Conservation (phyloP, 37 sponge, comb jelly and placozoan species). For the Geodia barretti region DNA sequence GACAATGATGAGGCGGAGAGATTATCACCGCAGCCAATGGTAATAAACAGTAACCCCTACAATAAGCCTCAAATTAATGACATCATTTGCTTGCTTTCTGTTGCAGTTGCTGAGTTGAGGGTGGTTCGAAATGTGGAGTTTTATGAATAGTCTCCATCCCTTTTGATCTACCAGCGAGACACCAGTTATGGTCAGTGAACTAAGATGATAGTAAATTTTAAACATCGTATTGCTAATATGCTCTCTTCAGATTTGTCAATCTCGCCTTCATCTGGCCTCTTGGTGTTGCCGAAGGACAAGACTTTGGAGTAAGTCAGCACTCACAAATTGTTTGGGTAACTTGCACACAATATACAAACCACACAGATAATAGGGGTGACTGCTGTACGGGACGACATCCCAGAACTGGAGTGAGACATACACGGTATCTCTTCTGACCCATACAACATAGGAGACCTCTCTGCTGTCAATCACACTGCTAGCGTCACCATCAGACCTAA, state of each 20-base stretch:
- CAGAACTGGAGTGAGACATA: conserved; percentile 70
- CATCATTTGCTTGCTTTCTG: not conserved
- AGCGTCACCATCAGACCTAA: conserved; percentile 66
- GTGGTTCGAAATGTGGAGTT: conserved; percentile 57
- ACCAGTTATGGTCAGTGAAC: not conserved
- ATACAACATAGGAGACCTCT: conserved; percentile 34
- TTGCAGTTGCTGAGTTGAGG: conserved; percentile 55
- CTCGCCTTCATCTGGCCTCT: conserved; percentile 12
- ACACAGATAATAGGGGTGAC: conserved; percentile 44
- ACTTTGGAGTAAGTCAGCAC: not conserved
- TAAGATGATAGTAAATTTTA: not conserved
- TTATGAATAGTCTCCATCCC: conserved; percentile 73
- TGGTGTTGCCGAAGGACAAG: conserved; percentile 10
- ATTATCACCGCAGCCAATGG: conserved; percentile 27
- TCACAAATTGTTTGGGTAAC: not conserved
- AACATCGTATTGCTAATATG: not conserved
- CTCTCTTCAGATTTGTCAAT: not conserved
- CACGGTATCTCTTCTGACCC: conserved; percentile 52
- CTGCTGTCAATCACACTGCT: conserved; percentile 25
- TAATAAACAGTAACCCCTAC: not conserved
- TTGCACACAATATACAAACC: not conserved
- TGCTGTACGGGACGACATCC: conserved; percentile 61
- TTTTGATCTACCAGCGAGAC: conserved; percentile 32
- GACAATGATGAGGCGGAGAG: conserved; percentile 50
- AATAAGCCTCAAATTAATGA: not conserved